These are phyloP conservation scores for Paramuricea clavata DNA, from an alignment of 92 coral and sea anemone genomes.

Conservation along the genomic window DNA sequence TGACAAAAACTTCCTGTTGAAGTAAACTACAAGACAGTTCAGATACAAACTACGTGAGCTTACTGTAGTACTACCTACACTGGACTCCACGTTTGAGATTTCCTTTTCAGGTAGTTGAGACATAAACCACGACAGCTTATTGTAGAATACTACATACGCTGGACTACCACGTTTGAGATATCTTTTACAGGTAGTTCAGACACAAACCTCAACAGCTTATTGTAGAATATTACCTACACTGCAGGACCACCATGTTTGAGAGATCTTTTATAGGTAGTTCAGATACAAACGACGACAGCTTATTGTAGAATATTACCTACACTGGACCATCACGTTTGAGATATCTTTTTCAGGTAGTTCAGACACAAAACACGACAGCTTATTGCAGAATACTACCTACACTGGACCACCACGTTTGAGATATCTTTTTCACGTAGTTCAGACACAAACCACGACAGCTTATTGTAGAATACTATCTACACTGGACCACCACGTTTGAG, in stretches of 20 bases:
- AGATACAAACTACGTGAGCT: neutral
- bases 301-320: neutral
- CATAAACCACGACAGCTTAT: neutral
- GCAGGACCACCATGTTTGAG: neutral
- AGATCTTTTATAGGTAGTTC: neutral
- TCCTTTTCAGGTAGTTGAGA: neutral
- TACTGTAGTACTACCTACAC: neutral
- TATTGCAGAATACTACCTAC: neutral
- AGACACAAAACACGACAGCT: neutral
- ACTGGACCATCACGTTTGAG: neutral
- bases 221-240: neutral
- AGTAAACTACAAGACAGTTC: neutral
- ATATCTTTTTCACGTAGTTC: too few relatives aligned
- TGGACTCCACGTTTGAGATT: too few relatives aligned
- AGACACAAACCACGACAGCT: too few relatives aligned
- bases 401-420: neutral
- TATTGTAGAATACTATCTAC: neutral
- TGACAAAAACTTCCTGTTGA: slow-evolving; percentile 19
- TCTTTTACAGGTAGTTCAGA: neutral
- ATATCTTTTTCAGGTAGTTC: neutral
- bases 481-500: neutral
- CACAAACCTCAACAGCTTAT: too few relatives aligned
- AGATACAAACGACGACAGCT: neutral
- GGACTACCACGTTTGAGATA: neutral
- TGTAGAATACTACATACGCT: neutral